Evolutionary conservation across 2,888 invertebrate species (phyloP).

Genomic region (Ypsolopha scabrella): DNA sequence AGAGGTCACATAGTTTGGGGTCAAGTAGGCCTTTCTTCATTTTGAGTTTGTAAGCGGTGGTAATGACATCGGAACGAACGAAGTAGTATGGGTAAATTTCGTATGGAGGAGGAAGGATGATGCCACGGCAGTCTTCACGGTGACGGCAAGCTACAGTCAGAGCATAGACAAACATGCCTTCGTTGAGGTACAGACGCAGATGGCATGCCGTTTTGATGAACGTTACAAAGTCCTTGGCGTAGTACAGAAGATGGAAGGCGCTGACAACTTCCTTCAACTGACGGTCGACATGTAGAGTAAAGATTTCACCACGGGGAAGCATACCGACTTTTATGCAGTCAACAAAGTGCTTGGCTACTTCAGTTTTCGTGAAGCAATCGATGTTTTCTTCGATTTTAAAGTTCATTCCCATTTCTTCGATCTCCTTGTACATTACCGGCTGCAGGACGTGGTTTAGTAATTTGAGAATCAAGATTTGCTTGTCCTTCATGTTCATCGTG

Average conservation of each 20-base stretch:
- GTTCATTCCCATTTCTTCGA: slow-evolving; percentile 45
- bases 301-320: slow-evolving; percentile 67
- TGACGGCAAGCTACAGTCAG: slow-evolving; percentile 64
- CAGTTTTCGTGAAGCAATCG: slow-evolving; percentile 54
- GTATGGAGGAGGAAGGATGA: slow-evolving; percentile 67
- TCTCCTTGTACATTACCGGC: slow-evolving; percentile 55
- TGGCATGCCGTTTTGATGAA: slow-evolving; percentile 63
- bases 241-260: slow-evolving; percentile 66
- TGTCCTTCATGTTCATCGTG: slow-evolving; percentile 45
- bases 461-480: slow-evolving; percentile 59
- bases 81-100: slow-evolving; percentile 76
- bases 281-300: slow-evolving; percentile 58
- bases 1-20: slow-evolving; percentile 60
- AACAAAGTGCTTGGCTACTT: slow-evolving; percentile 71
- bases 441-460: slow-evolving; percentile 64
- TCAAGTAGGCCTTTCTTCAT: slow-evolving; percentile 58
- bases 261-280: slow-evolving; percentile 61
- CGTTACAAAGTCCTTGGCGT: slow-evolving; percentile 62
- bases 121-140: slow-evolving; percentile 57
- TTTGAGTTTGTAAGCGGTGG: slow-evolving; percentile 63
- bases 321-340: slow-evolving; percentile 62
- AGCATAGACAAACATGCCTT: slow-evolving; percentile 70
- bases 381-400: slow-evolving; percentile 52
- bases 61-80: slow-evolving; percentile 75
- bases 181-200: slow-evolving; percentile 65